Percentiles rank a stretch among this genome's conserved stretches.
phyloP scores from a whole-genome alignment of 2,113 vertebrate species.

The Cyanocitta stelleri region DNA sequence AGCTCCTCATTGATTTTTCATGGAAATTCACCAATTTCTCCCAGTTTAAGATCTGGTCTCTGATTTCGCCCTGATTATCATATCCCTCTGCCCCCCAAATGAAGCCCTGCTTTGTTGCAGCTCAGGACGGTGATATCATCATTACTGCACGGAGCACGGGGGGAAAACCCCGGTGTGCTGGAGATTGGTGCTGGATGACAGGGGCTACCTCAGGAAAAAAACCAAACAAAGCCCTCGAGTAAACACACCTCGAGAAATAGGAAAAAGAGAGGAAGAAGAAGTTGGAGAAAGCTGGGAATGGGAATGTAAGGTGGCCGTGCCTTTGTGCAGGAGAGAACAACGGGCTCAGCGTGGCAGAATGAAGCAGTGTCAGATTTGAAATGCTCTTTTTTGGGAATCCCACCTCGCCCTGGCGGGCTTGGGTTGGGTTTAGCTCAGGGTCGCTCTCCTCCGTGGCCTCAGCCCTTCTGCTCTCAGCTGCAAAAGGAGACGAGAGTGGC shows the following conservation, averaged over 20 bases:
- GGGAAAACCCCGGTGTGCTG: neutral
- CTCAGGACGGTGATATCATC: neutral
- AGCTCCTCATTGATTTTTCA: constrained; percentile 35
- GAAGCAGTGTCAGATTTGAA: neutral
- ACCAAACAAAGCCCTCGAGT: neutral
- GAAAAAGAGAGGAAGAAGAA: neutral
- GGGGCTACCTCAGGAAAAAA: neutral
- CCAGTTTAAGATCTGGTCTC: neutral
- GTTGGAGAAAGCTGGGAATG: neutral
- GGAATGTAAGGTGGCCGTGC: fast-evolving
- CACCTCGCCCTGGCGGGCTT: fast-evolving
- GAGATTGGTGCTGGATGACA: neutral
- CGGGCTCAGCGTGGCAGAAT: neutral
- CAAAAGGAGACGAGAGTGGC: neutral
- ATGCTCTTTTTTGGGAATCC: neutral
- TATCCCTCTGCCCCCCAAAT: neutral
- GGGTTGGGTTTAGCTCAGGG: neutral
- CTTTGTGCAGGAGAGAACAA: neutral
- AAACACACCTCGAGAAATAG: neutral
- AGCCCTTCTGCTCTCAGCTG: neutral
- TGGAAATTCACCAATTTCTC: constrained; percentile 31
- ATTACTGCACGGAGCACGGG: fast-evolving
- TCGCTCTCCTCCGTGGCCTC: neutral
- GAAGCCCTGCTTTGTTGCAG: constrained; percentile 25
- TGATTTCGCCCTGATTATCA: constrained; percentile 29